Base-by-base conservation (phyloP, 2,797 vertebrate genomes). In the Cichlasoma orientale region DNA sequence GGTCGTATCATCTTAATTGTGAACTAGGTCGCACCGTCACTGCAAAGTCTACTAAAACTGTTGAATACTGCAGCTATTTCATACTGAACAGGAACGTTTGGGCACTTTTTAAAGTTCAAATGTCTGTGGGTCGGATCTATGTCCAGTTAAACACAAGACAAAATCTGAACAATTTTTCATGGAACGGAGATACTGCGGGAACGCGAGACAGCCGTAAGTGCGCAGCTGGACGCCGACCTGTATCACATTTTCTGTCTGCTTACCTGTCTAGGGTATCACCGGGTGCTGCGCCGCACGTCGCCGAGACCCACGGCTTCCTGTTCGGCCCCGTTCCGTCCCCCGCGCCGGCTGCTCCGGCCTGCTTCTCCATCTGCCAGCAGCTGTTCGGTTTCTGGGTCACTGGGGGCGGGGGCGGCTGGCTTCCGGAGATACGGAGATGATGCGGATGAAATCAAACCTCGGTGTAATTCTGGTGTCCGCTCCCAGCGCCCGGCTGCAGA, bases 331-430 rank as follows among this genome's bases (percentile, higher is more conserved):
- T 44, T 82, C 86, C 87, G 53, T 90, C 91, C 71, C 61, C 56
- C 6, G 57, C 25, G 23, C 87, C 84, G 41, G 52, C 69, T 5
- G 74, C 59, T 47, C 75, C 83, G 54, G 74, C 55, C 83, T 88
- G 89, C n/a, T 82, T 92, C 72, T 92, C 92, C 91, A 92, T 92
- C 80, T 57, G 58, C 53, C 74, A 16, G 16, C 19, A 7, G 7
- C 16, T 27, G 77, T 57, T 74, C 44, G 10, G 72, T 53, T 1
- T 75, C 11, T 36, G 36, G 56, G 33, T 73, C 56, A 21, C 8
- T 10, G 41, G 13, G 57, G 75, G 11, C 13, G 38, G 59, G 29
- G 50, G 47, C 7, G 55, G 56, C 18, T 6, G 25, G 2, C 29
- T 72, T 79, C 76, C 82, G 70, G 59, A 21, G 29, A 36, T 47